phyloP scores from a whole-genome alignment of 2,113 vertebrate species.

The Myrmecophaga tridactyla region DNA sequence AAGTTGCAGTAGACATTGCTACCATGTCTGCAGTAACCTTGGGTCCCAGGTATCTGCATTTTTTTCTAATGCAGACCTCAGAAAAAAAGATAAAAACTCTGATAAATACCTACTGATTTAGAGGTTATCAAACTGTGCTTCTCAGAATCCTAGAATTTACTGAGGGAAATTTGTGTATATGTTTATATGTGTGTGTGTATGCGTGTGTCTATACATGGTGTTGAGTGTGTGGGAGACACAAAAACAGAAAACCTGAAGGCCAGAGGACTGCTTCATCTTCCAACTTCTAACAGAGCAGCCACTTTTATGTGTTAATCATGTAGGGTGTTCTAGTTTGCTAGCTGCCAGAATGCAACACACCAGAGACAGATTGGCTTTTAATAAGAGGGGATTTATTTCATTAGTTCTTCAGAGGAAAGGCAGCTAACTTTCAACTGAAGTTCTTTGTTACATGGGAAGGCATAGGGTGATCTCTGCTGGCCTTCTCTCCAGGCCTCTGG shows the following conservation, averaged over 20 bases:
- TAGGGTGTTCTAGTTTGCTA: no score
- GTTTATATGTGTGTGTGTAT: not conserved
- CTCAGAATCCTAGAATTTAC: not conserved
- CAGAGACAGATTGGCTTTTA: no score
- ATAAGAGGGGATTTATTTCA: no score
- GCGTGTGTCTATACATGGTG: not conserved
- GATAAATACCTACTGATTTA: not conserved
- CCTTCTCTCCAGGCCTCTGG: no score
- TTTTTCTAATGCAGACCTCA: not conserved
- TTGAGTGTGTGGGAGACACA: not conserved
- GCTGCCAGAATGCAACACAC: no score
- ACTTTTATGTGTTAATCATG: not conserved
- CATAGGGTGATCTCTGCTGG: no score
- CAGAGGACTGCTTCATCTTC: not conserved
- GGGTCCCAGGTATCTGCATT: not conserved
- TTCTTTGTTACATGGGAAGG: no score
- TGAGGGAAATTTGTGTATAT: not conserved
- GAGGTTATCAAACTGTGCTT: not conserved
- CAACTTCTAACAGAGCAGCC: not conserved
- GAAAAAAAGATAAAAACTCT: no score
- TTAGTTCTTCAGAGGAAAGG: no score
- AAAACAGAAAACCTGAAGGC: not conserved
- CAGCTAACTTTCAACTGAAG: no score
- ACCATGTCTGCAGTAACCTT: not conserved
- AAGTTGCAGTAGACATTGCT: not conserved